These are phyloP conservation scores for Cassiopea xamachana DNA, from an alignment of 30 jellyfish, hydroid and myxozoan species.

Conservation along the genomic window DNA sequence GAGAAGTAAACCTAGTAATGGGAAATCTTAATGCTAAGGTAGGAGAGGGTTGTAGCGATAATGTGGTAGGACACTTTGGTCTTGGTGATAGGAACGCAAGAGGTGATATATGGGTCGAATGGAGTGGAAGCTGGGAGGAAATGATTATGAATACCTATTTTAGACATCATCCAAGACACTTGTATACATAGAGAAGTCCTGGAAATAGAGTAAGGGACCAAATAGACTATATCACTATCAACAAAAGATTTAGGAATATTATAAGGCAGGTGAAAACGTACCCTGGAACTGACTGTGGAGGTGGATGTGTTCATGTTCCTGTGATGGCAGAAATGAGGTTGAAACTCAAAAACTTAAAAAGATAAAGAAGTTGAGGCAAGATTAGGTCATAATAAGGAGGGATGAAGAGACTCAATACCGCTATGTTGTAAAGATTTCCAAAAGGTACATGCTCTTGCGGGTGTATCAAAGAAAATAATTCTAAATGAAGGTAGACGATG, in stretches of 20 bases:
- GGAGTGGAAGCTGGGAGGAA: background rate
- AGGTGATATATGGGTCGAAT: background rate
- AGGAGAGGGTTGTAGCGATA: background rate
- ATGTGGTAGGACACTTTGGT: background rate
- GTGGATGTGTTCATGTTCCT: conserved; percentile 1
- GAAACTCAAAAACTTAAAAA: background rate
- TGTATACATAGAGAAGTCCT: conserved; percentile 17
- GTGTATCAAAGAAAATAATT: background rate
- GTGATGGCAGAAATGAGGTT: background rate
- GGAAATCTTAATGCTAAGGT: conserved; percentile 33
- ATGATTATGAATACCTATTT: conserved; percentile 2
- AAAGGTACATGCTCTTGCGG: background rate
- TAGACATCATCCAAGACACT: background rate
- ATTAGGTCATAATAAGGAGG: background rate
- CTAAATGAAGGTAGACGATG: background rate
- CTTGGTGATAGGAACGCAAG: conserved; percentile 22
- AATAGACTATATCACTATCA: conserved; percentile 29
- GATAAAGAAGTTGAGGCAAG: background rate
- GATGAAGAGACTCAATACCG: background rate
- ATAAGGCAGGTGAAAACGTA: conserved; percentile 4
- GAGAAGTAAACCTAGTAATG: conserved; percentile 32
- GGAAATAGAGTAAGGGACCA: conserved; percentile 16
- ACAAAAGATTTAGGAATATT: conserved; percentile 16
- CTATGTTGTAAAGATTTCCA: background rate
- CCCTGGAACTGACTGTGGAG: conserved; percentile 21